Base-by-base conservation (phyloP, 2,888 invertebrate species). In the Ormyrus nitidulus region DNA sequence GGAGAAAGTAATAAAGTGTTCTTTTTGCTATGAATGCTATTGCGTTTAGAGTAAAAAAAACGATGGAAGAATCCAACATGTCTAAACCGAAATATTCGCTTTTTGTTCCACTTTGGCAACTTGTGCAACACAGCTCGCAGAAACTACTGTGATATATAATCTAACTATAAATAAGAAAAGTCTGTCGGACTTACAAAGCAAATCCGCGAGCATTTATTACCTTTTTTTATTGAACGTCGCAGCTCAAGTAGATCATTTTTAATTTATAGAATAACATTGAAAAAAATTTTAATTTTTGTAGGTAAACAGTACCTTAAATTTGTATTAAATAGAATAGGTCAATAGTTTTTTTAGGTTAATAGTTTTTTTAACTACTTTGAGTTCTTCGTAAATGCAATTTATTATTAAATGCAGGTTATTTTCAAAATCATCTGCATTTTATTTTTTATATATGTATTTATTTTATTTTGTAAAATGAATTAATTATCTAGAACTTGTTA, bases 121-220 rank as follows among this genome's bases (percentile, higher is more conserved):
- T 64, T n/a, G 34, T 13, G 10, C 19, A 53, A 66, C 44, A 53
- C 13, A 48, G 49, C 49, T 49, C 65, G 65, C 65, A 49, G 56
- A 58, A 34, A 54, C 44, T 49, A 69, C 70, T 70, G 70, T 70
- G 58, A 70, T 70, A 70, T 58, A 48, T 58, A 58, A 48, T 10
- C 48, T 70, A 70, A 8, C 44, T 70, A 48, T 58, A 48, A 56
- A 58, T 56, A 69, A 54, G 46, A 46, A 66, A 51, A 51, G 65
- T 66, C 51, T 51, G 9, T 13, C 19, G 51, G 65, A 66, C 65
- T 66, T 7, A n/a, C 6, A 46, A 46, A 9, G 51, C 3, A 48
- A 51, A 10, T 19, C 8, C 5, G 51, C 51, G 51, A 66, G 51
- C 51, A 48, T 6, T 34, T 34, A 34, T 34, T 34, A 6, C 48